Conservation (phyloP, 2,113 vertebrate species). For the Ameiurus melas region DNA sequence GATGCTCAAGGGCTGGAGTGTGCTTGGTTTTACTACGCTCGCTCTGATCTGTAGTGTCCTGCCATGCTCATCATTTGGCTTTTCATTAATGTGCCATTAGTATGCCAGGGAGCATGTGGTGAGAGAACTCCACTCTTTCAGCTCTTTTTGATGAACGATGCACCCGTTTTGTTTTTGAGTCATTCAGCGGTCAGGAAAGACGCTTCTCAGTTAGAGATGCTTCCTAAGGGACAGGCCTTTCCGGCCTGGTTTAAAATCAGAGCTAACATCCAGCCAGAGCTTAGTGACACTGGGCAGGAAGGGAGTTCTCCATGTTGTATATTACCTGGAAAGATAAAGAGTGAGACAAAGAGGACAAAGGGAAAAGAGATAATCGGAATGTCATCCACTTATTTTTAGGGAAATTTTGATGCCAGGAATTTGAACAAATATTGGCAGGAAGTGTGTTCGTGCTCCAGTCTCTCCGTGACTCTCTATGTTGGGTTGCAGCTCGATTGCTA, state of each 20-base stretch:
- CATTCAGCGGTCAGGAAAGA: slow-evolving; percentile 45
- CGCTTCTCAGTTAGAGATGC: slow-evolving; percentile 38
- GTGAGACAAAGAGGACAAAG: slow-evolving; percentile 2
- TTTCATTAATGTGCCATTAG: slow-evolving; percentile 42
- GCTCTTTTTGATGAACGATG: slow-evolving; percentile 35
- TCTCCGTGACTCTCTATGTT: not conserved
- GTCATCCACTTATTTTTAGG: not conserved
- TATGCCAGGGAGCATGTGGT: slow-evolving; percentile 43
- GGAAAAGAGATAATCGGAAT: not conserved
- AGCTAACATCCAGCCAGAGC: slow-evolving; percentile 42
- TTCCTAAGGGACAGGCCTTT: slow-evolving; percentile 46
- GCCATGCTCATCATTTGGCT: slow-evolving; percentile 26
- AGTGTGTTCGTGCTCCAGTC: not conserved
- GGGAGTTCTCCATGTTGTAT: slow-evolving; percentile 14
- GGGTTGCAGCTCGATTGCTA: not conserved
- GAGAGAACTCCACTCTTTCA: slow-evolving; percentile 19
- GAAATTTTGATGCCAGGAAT: not conserved
- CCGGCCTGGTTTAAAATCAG: slow-evolving; percentile 50
- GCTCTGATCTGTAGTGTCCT: slow-evolving; percentile 6
- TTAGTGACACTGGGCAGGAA: slow-evolving; percentile 46
- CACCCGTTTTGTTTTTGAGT: slow-evolving; percentile 10
- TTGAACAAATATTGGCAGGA: not conserved
- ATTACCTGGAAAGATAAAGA: slow-evolving; percentile 20
- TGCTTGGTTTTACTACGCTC: slow-evolving; percentile 17
- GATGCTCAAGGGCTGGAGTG: slow-evolving; percentile 29